Percentiles rank a stretch among this genome's conserved stretches.
These are phyloP conservation scores for Bovichtus diacanthus DNA, from an alignment of 2,797 vertebrate species.

Conservation along the genomic window DNA sequence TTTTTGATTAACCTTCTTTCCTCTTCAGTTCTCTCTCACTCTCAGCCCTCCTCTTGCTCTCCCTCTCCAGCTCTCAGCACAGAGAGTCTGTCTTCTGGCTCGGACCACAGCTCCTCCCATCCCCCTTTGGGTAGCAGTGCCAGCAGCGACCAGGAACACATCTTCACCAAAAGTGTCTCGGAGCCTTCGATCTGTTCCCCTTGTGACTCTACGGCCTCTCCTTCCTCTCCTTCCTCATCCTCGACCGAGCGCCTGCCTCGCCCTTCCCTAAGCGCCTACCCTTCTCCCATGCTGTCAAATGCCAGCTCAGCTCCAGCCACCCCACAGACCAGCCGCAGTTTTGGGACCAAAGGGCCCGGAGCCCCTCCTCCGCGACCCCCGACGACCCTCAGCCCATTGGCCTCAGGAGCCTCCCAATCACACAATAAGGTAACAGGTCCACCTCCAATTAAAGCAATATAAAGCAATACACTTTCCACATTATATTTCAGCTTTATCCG, in stretches of 20 bases:
- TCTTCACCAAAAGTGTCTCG: conserved; percentile 92
- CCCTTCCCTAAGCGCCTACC: conserved; percentile 52
- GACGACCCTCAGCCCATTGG: conserved; percentile 74
- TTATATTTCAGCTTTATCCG: background rate
- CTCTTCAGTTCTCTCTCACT: conserved; percentile 86
- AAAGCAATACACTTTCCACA: background rate
- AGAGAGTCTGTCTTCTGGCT: conserved; percentile 90
- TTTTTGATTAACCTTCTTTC: conserved; percentile 42
- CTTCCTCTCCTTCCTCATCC: conserved; percentile 69
- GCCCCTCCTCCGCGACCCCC: conserved; percentile 70
- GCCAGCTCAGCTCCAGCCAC: conserved; percentile 87
- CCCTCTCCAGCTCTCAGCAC: conserved; percentile 94
- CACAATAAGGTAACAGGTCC: conserved; percentile 74
- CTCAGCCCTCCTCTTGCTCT: conserved; percentile 91
- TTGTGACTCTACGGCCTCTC: conserved; percentile 56
- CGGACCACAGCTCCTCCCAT: conserved; percentile 87
- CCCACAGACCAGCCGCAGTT: conserved; percentile 86
- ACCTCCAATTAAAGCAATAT: background rate
- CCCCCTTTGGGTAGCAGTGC: conserved; percentile 53
- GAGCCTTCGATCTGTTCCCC: conserved; percentile 92
- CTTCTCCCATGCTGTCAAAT: conserved; percentile 63
- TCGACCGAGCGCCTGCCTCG: conserved; percentile 62
- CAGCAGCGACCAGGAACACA: conserved; percentile 77
- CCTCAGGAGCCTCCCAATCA: conserved; percentile 68
- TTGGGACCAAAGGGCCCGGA: conserved; percentile 73